Evolutionary conservation across 2,888 invertebrate genomes (phyloP), one percentile per base, ranked within the genome.

Genomic region (Nomada ruficornis): DNA sequence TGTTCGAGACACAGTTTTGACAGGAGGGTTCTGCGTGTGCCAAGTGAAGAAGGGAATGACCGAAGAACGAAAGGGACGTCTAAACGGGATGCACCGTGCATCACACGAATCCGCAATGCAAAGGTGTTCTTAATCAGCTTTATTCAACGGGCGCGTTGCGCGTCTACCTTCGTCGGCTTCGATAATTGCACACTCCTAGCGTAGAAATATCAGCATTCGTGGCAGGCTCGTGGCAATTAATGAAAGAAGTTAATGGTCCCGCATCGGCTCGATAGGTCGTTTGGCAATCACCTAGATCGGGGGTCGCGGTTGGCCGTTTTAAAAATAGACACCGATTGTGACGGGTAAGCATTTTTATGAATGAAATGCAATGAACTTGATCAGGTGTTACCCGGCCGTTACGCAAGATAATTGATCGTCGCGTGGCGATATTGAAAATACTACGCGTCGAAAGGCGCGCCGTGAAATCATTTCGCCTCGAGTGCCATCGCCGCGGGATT

Each of bases 41-140:
- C 85, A 85, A 86, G 77, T 29, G 62, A 82, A 82, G 65, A 83
- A 84, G 77, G 76, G 77, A 81, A 85, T 78, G 77, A 82, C 85
- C 69, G 77, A 85, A 76, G 80, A 81, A 79, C 72, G 71, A 83
- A 85, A 80, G 77, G 80, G 70, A 71, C 72, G 11, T 65, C 70
- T 10, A 15, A 67, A 50, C n/a, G 2, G 44, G n/a, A 26, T 4
- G 23, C 52, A 52, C 26, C 23, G 55, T 1, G 3, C 13, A 11
- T 20, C 5, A 0, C 36, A 23, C 44, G 36, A 1, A 36, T 36
- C 5, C 36, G 7, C 7, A 0, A 29, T 7, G 7, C 18, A n/a
- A 50, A 26, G 7, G 2, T 23, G 13, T 20, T 55, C 5, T 20
- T 10, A 20, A 20, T 10, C 18, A 57, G 15, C 26, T 57, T 5